Conservation (phyloP, 2,113 vertebrate species). For the Orientallactaga bullata region DNA sequence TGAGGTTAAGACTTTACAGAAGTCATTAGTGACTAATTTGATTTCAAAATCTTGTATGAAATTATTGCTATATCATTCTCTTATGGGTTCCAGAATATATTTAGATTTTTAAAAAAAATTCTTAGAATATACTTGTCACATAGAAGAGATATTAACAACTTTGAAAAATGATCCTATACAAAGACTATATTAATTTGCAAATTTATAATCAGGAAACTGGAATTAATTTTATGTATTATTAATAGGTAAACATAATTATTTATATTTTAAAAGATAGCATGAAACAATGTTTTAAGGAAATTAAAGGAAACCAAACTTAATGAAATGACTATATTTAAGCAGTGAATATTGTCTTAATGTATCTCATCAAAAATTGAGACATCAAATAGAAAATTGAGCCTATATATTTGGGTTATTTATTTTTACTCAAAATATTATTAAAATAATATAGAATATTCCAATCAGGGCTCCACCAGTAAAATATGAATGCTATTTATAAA, state of each 20-base stretch:
- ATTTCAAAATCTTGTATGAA: conserved; percentile 46
- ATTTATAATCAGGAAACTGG: conserved; percentile 17
- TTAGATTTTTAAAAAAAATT: conserved; percentile 41
- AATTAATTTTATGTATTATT: conserved; percentile 50
- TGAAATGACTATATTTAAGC: conserved; percentile 32
- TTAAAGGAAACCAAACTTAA: conserved; percentile 53
- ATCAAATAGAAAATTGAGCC: conserved; percentile 54
- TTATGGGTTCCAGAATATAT: not conserved
- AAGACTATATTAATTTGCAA: conserved; percentile 16
- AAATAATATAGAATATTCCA: conserved; percentile 51
- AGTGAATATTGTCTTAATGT: conserved; percentile 24
- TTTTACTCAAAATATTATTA: conserved; percentile 59
- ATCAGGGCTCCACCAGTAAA: conserved; percentile 42
- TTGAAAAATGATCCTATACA: not conserved
- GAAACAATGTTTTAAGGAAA: conserved; percentile 11
- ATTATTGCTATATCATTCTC: not conserved
- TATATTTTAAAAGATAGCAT: conserved; percentile 23
- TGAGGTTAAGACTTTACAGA: not conserved
- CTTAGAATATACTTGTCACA: not conserved
- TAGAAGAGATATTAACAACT: conserved; percentile 34
- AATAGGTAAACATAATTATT: conserved; percentile 55
- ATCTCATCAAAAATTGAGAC: conserved; percentile 55
- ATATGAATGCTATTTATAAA: conserved; percentile 43
- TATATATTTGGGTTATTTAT: conserved; percentile 62
- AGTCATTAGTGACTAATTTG: conserved; percentile 28